Evolutionary conservation across 2,797 vertebrate genomes (phyloP), one percentile per base, ranked within the genome.

Genomic region (Enteromius fasciolatus): DNA sequence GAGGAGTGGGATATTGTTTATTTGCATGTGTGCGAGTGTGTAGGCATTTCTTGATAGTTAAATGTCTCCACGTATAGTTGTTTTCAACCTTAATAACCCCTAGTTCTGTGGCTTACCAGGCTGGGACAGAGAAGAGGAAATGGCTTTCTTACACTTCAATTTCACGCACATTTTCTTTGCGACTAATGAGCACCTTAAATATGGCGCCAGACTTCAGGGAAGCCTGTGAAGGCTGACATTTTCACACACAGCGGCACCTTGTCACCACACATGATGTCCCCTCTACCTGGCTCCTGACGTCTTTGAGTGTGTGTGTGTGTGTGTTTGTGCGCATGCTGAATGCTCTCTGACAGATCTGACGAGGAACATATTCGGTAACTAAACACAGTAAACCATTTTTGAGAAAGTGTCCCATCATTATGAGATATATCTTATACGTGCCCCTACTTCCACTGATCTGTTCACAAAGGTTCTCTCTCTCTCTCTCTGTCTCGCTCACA

Each of bases 181-280:
- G 90, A 91, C 93, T 95, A 95, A 95, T 94, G 93, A 94, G 94
- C 92, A 90, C 92, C 92, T 94, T 94, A 94, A 95, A 95, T 91
- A 93, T 80, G 83, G 92, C 88, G 91, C 90, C 91, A 94, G 93
- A 94, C 93, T 92, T 90, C 88, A 91, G 92, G 91, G 90, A 90
- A 87, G 86, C 83, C 88, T 88, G 91, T 87, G 91, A 94, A 93
- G 90, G 90, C 89, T 94, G 93, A 94, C 94, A 94, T 94, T 94
- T 94, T 92, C 93, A 92, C 93, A 94, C 91, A 92, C 90, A 86
- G 90, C 92, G 90, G 90, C 92, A 93, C 93, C 93, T 94, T 93
- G 93, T 93, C 93, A 93, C 89, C 88, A 91, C 74, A 72, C 92
- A 94, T 94, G 93, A 94, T 93, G 93, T 93, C 92, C 90, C 88